phyloP scores from a whole-genome alignment of 2,888 invertebrate genomes.

The Stenichneumon culpator region DNA sequence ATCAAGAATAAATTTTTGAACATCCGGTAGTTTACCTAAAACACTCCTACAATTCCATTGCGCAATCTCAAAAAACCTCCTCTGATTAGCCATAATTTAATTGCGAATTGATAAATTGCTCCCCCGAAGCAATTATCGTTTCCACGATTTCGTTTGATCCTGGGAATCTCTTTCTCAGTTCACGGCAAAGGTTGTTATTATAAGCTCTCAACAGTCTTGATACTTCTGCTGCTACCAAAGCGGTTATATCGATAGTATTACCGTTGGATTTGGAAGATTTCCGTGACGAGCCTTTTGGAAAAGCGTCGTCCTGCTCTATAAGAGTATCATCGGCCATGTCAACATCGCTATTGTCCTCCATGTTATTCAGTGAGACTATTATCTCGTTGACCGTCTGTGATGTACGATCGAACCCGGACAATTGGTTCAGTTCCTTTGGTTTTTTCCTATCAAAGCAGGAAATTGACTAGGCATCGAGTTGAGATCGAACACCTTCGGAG shows the following conservation, averaged over 20 bases:
- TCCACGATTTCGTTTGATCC: background rate
- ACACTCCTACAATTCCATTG: conserved; percentile 22
- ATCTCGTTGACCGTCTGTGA: background rate
- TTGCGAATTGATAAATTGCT: background rate
- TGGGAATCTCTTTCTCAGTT: background rate
- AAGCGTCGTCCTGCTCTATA: no score
- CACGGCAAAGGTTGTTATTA: background rate
- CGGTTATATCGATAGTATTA: background rate
- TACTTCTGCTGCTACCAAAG: background rate
- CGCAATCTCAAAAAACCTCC: background rate
- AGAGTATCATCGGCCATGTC: no score
- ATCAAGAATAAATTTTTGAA: conserved; percentile 4
- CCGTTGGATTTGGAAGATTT: no score
- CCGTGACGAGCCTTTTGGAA: no score
- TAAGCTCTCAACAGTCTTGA: background rate
- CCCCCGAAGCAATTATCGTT: conserved; percentile 2
- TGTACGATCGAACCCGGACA: background rate
- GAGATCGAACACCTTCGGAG: background rate
- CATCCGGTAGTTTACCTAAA: background rate
- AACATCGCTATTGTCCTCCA: no score
- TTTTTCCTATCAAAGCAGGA: background rate
- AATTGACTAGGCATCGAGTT: background rate
- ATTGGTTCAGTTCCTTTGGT: background rate
- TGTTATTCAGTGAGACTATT: no score
- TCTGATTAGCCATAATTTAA: background rate